A percentile compares a stretch with the other conserved stretches of the same genome.
These are phyloP conservation scores for Petaurus breviceps DNA, from an alignment of 2,113 vertebrate genomes.

Conservation along the genomic window DNA sequence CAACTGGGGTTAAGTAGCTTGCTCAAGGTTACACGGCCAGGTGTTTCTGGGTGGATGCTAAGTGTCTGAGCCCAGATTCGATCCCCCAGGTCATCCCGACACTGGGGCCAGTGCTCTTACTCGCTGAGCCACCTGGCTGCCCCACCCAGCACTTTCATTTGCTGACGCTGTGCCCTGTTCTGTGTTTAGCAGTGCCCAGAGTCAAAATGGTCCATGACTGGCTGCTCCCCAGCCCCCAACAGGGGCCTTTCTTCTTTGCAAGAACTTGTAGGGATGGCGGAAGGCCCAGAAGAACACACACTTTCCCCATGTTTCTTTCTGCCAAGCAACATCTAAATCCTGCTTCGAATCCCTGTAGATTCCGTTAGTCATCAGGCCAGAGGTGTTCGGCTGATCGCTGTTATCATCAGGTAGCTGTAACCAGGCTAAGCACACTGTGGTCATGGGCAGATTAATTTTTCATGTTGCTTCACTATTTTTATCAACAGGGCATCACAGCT, in stretches of 20 bases:
- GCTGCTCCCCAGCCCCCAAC: background rate
- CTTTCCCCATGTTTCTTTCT: background rate
- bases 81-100: no score
- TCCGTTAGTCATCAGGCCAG: background rate
- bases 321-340: constrained; percentile 2
- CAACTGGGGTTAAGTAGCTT: no score
- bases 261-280: background rate
- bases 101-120: no score
- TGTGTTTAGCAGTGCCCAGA: background rate
- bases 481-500: constrained; percentile 37
- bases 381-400: background rate
- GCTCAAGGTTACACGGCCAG: no score
- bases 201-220: background rate
- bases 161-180: background rate
- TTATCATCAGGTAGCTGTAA: constrained; percentile 44
- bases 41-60: no score
- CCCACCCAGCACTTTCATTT: no score
- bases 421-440: background rate
- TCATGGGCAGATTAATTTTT: constrained; percentile 50
- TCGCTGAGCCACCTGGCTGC: no score
- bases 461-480: constrained; percentile 44
- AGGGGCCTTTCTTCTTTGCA: background rate
- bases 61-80: no score
- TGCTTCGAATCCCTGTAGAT: constrained; percentile 1
- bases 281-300: background rate